These are phyloP conservation scores for Crotalus horridus DNA, from an alignment of 2,113 vertebrate species.

Conservation along the genomic window DNA sequence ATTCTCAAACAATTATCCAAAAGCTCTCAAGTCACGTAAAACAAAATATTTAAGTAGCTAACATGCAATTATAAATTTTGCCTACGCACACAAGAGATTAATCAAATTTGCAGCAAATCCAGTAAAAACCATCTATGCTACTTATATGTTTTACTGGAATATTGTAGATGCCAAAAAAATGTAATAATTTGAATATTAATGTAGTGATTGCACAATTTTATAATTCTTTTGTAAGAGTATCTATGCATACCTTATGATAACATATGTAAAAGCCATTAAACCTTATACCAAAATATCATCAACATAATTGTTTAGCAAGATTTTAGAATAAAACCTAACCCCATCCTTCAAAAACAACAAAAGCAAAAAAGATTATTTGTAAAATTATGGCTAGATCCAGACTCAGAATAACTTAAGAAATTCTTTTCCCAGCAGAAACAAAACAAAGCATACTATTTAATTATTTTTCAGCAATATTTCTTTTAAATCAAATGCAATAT, in stretches of 20 bases:
- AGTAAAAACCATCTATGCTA: background rate
- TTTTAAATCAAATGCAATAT: slow-evolving; percentile 6
- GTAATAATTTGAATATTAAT: background rate
- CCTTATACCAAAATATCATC: background rate
- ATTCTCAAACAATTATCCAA: background rate
- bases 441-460: slow-evolving; percentile 1
- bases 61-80: background rate
- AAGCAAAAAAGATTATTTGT: background rate
- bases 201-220: background rate
- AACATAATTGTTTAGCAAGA: background rate
- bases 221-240: background rate
- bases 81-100: slow-evolving; percentile 22
- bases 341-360: background rate
- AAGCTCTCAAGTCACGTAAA: background rate
- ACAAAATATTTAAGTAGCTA: background rate
- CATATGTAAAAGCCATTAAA: background rate
- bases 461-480: background rate
- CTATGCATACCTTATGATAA: background rate
- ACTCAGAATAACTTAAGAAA: background rate
- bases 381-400: background rate
- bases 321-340: background rate
- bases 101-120: slow-evolving; percentile 23
- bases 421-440: background rate
- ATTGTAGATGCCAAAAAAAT: background rate
- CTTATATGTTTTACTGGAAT: background rate